Conservation (phyloP, 1,140 invertebrate species). For the Drosophila teissieri region DNA sequence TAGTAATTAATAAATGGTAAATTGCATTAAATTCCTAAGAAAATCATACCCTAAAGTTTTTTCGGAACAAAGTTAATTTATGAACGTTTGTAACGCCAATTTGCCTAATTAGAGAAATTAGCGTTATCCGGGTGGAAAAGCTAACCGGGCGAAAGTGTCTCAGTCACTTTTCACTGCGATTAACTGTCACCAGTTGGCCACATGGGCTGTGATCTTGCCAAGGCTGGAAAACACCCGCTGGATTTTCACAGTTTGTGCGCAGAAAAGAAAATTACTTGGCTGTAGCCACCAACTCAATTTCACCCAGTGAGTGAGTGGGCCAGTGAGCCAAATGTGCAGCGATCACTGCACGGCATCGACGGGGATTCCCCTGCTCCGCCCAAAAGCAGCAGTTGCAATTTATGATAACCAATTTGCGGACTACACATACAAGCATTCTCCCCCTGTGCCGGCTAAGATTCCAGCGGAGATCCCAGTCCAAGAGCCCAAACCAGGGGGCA, state of each 20-base stretch:
- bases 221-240: constrained; percentile 20
- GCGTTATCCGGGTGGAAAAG: constrained; percentile 2
- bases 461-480: constrained; percentile 6
- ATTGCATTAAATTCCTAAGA: no score
- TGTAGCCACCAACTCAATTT: constrained; percentile 78
- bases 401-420: constrained; percentile 49
- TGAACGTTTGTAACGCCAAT: not conserved
- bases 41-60: no score
- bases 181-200: constrained; percentile 18
- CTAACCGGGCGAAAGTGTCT: constrained; percentile 31
- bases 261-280: constrained; percentile 81
- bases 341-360: constrained; percentile 46
- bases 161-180: constrained; percentile 17
- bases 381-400: constrained; percentile 22
- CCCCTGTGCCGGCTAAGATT: constrained; percentile 27
- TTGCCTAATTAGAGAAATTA: constrained; percentile 1
- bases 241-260: constrained; percentile 68
- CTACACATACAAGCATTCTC: constrained; percentile 38
- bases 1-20: no score
- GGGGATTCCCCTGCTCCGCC: constrained; percentile 14
- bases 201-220: constrained; percentile 15
- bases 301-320: constrained; percentile 69
- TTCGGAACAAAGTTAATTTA: not conserved
- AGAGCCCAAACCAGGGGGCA: constrained; percentile 20
- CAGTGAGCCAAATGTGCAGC: constrained; percentile 80